Base-by-base conservation (phyloP, 2,888 invertebrate species). In the Lumbricus terrestris region DNA sequence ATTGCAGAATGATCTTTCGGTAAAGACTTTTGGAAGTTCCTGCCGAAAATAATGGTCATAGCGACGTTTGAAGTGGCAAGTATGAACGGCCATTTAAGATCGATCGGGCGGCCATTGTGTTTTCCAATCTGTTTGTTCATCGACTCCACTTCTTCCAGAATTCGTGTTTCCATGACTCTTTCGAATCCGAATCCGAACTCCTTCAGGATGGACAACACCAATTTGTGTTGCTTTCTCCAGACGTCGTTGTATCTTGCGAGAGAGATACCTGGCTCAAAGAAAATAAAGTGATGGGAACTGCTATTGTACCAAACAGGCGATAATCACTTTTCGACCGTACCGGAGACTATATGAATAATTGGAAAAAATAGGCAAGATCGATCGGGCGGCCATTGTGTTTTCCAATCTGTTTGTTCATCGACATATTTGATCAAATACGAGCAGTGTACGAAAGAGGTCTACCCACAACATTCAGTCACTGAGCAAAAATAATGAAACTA, bases 121-220 rank as follows among this genome's bases (percentile, higher is more conserved):
- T 35, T 29, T n/a, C 20, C 16, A 37, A 90, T 29, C n/a, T 69
- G 33, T 37, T 38, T 85, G 29, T 82, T 69, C 16, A 90, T 34
- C 18, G 37, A 37, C 8, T 90, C 90, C 6, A 83, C 83, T 83
- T 90, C 90, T 20, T 54, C 6, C 33, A 33, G 82, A 23, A 90
- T 90, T 38, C 83, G 37, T 16, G 82, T 83, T 40, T 90, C 90
- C 38, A 37, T 83, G 37, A 90, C 83, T 82, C 83, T 38, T 29
- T 88, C 29, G 33, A 82, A 5, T 37, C 90, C 90, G 38, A 90
- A 90, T 40, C 90, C 90, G 13, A 90, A 90, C n/a, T 69, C 38
- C 20, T 90, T 90, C 29, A 90, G n/a, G 29, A 90, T 90, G 82
- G 20, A 23, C 15, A 90, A 23, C 6, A 37, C 29, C 69, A 69